Base-by-base conservation (phyloP, 2,113 vertebrate species). In the Phalacrocorax carbo region DNA sequence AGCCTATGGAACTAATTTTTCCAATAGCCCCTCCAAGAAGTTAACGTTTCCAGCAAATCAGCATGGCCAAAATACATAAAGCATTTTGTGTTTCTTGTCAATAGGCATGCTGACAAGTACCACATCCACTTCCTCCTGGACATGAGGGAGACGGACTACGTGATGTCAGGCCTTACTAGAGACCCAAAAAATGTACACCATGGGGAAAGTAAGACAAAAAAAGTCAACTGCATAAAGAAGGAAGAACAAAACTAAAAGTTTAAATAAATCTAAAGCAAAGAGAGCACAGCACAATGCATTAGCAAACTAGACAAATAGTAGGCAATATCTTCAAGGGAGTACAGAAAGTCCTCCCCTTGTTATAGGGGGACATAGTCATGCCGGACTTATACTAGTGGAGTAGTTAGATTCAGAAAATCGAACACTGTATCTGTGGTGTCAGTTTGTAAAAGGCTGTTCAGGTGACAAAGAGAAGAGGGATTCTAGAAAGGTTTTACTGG, bases 41-140 rank as follows among this genome's bases (percentile, higher is more conserved):
- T 70, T 79, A 79, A 84, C 36, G 34, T 91, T 93, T 90, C 79
- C 85, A 88, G 78, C 44, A 86, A 86, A 94, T 58, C 66, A 70
- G 66, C 68, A 66, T 15, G 6, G 64, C 54, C 85, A 96, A 94
- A 93, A 86, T 30, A 66, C 51, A 60, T 73, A 58, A 90, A 88
- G 49, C 2, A 4, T 55, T 85, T 73, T 66, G 49, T n/a, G 25
- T 36, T 93, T 78, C 75, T 73, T 91, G 90, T 93, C 93, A 96
- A 73, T 75, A 95, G 85, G 58, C 40, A 61, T 2, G 0, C 48
- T 80, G 75, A 91, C 57, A 72, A 70, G 49, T 52, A 54, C 55
- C 89, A 78, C 2, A 1, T 88, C 64, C 58, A 62, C 80, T 94
- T 90, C 82, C 82, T 82, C 32, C 66, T 58, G 70, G 82, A 54